Evolutionary conservation across 1,140 invertebrate species (phyloP).

Genomic region (Drosophila murphyi): DNA sequence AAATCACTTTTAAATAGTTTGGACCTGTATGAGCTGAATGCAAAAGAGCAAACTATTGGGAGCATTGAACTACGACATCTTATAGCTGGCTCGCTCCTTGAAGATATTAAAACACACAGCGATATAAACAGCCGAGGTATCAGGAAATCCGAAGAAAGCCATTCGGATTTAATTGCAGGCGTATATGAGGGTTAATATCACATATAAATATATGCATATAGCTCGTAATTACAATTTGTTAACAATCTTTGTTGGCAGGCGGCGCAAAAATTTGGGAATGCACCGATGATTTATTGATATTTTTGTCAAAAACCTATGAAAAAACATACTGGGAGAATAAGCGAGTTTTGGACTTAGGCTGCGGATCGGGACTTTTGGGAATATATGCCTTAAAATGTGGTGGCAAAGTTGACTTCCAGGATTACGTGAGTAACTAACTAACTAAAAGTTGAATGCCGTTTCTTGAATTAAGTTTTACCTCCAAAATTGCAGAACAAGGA

Average conservation of each 20-base stretch:
- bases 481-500: slow-evolving; percentile 65
- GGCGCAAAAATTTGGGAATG: slow-evolving; percentile 96
- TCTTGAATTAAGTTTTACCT: slow-evolving; percentile 14
- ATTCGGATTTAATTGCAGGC: slow-evolving; percentile 89
- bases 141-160: slow-evolving; percentile 87
- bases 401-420: slow-evolving; percentile 92
- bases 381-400: slow-evolving; percentile 89
- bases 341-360: slow-evolving; percentile 92
- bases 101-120: slow-evolving; percentile 72
- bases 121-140: slow-evolving; percentile 84
- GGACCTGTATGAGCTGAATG: slow-evolving; percentile 82
- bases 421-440: slow-evolving; percentile 90
- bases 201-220: background rate
- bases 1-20: slow-evolving; percentile 59
- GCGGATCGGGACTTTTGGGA: slow-evolving; percentile 93
- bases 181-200: slow-evolving; percentile 89
- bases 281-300: slow-evolving; percentile 90
- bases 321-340: slow-evolving; percentile 70
- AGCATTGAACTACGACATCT: slow-evolving; percentile 52
- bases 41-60: slow-evolving; percentile 49
- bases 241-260: slow-evolving; percentile 85
- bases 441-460: background rate
- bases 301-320: slow-evolving; percentile 85
- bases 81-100: slow-evolving; percentile 66
- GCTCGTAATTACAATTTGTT: background rate